Percentiles rank a stretch among this genome's conserved stretches.
phyloP scores from a whole-genome alignment of 2,888 invertebrate genomes.

The Bombylius discolor region DNA sequence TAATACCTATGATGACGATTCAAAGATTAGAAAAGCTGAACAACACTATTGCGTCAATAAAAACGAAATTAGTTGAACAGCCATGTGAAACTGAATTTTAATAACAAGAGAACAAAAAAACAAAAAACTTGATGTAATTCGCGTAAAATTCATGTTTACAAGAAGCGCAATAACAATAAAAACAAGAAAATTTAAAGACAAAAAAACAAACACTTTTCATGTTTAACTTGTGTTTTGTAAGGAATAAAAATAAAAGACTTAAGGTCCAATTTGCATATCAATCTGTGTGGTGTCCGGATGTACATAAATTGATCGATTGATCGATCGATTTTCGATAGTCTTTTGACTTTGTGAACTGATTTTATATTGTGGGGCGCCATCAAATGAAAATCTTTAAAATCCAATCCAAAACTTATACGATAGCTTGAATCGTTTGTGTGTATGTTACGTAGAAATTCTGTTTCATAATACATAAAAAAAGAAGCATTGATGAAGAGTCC shows the following conservation, averaged over 20 bases:
- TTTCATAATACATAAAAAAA: too few species aligned
- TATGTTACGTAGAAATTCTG: too few species aligned
- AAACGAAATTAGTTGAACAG: too few species aligned
- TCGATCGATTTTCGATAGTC: slow-evolving; percentile 12
- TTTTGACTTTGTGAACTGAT: neutral
- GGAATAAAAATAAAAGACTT: neutral
- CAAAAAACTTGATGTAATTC: too few species aligned
- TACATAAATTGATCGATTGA: slow-evolving; percentile 36
- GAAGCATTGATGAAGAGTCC: too few species aligned
- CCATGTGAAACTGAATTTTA: too few species aligned
- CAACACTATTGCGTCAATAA: neutral
- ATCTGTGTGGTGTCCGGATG: slow-evolving; percentile 27
- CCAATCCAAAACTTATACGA: too few species aligned
- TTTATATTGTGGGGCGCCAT: neutral
- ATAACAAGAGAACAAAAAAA: too few species aligned
- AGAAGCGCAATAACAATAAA: too few species aligned
- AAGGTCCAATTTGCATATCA: slow-evolving; percentile 16
- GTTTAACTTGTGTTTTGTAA: too few species aligned
- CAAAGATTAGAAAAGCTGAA: neutral
- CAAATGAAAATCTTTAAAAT: neutral
- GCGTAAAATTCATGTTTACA: too few species aligned
- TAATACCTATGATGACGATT: slow-evolving; percentile 12
- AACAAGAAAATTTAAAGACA: neutral
- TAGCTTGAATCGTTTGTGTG: too few species aligned
- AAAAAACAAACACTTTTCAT: neutral